Percentiles rank a stretch among this genome's conserved stretches.
Conservation (phyloP, 2,888 invertebrate genomes). For the Axea sp. region DNA sequence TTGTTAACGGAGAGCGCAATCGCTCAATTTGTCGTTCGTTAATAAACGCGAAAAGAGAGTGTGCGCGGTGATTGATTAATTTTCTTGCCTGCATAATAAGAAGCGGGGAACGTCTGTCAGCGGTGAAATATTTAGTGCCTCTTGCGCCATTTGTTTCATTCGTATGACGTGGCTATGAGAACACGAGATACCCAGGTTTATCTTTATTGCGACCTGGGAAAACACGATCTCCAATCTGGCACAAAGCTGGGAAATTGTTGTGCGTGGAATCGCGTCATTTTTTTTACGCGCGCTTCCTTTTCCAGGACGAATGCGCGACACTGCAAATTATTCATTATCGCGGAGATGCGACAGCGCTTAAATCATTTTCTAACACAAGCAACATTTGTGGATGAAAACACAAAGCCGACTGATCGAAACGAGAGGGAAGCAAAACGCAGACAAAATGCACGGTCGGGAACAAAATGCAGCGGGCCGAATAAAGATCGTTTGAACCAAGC, state of each 20-base stretch:
- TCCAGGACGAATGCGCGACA: constrained; percentile 11
- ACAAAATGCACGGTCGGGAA: too few relatives aligned
- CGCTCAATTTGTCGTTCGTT: constrained; percentile 26
- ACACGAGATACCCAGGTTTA: constrained; percentile 53
- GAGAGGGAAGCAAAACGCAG: too few relatives aligned
- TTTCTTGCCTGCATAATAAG: constrained; percentile 45
- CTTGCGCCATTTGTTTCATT: constrained; percentile 56
- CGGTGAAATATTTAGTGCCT: constrained; percentile 53
- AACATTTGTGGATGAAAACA: too few relatives aligned
- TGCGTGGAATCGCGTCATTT: constrained; percentile 35
- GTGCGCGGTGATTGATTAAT: constrained; percentile 41
- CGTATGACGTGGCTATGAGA: constrained; percentile 54
- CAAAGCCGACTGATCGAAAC: too few relatives aligned
- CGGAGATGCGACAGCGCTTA: too few relatives aligned
- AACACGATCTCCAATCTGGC: constrained; percentile 55
- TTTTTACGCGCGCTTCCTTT: constrained; percentile 28
- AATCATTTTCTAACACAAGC: too few relatives aligned
- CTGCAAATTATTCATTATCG: constrained; percentile 16
- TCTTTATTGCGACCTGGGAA: constrained; percentile 54
- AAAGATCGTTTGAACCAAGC: too few relatives aligned
- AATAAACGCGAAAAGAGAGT: constrained; percentile 15
- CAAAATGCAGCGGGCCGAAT: too few relatives aligned
- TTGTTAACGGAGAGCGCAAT: too few relatives aligned
- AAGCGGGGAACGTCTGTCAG: constrained; percentile 50
- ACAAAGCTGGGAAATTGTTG: constrained; percentile 57